phyloP scores from a whole-genome alignment of 2,113 vertebrate genomes.

The Sarotherodon lohbergeri region DNA sequence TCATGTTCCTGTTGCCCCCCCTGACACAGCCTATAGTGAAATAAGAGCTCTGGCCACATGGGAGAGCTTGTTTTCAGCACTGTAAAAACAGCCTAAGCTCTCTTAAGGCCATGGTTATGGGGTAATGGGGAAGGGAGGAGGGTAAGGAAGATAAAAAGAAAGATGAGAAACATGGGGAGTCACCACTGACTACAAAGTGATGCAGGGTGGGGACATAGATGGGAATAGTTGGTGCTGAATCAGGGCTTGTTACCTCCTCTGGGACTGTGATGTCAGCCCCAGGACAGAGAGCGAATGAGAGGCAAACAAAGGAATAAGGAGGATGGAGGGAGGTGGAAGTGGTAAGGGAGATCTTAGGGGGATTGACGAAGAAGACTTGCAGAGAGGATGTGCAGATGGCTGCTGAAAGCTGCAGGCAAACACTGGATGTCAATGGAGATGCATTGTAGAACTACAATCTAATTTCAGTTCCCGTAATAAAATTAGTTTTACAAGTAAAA shows the following conservation, averaged over 20 bases:
- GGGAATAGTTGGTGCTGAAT: constrained; percentile 34
- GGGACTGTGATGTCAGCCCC: constrained; percentile 58
- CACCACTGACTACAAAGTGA: background rate
- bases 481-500: background rate
- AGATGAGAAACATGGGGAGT: background rate
- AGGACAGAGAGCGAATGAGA: background rate
- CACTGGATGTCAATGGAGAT: background rate
- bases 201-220: background rate
- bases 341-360: background rate
- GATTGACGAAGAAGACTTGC: constrained; percentile 16
- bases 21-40: background rate
- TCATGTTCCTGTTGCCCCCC: background rate
- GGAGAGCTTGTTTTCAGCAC: constrained; percentile 34
- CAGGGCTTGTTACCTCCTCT: constrained; percentile 42
- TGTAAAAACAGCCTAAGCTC: constrained; percentile 5
- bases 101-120: background rate
- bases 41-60: background rate
- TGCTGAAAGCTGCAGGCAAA: constrained; percentile 14
- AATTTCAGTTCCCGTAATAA: background rate
- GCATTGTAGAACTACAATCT: background rate
- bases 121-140: background rate
- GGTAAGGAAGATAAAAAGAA: background rate
- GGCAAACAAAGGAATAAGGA: constrained; percentile 43
- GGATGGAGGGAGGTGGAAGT: background rate
- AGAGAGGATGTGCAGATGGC: constrained; percentile 38